Evolutionary conservation across 92 coral and sea anemone genomes (phyloP).

Genomic region (Parazoanthus atlanticus): DNA sequence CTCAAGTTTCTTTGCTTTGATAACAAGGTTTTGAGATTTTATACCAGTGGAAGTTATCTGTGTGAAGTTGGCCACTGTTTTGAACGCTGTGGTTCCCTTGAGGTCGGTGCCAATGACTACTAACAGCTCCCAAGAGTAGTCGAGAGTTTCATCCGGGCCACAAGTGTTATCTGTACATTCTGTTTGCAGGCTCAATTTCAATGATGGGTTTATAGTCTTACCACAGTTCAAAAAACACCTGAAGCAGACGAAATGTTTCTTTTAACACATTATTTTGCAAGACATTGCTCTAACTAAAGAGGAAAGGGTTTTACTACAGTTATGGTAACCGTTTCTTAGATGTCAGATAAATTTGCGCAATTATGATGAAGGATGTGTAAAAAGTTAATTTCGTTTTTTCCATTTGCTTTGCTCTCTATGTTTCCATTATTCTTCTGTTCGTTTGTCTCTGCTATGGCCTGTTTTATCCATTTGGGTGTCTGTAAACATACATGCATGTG

Average conservation of each 20-base stretch:
- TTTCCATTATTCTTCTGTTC: no score
- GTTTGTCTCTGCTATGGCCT: no score
- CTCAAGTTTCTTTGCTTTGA: not conserved
- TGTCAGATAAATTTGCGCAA: no score
- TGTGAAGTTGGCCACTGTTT: constrained; percentile 7
- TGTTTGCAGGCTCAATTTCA: not conserved
- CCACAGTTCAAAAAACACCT: constrained; percentile 7
- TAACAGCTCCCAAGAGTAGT: constrained; percentile 3
- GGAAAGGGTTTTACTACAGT: no score
- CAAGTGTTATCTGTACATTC: constrained; percentile 4
- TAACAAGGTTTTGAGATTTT: not conserved
- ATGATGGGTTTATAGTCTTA: not conserved
- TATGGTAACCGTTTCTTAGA: no score
- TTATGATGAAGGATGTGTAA: no score
- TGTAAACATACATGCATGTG: no score
- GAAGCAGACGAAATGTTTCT: not conserved
- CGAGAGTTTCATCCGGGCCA: not conserved
- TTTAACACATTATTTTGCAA: not conserved
- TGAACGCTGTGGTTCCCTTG: not conserved
- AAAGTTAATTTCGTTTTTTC: no score
- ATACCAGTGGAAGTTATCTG: constrained; percentile 3
- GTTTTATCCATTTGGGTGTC: no score
- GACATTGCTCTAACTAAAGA: no score
- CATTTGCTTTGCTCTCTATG: no score
- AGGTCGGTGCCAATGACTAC: not conserved